Conservation (phyloP, 1,140 invertebrate genomes). For the Neoseiulus cucumeris region DNA sequence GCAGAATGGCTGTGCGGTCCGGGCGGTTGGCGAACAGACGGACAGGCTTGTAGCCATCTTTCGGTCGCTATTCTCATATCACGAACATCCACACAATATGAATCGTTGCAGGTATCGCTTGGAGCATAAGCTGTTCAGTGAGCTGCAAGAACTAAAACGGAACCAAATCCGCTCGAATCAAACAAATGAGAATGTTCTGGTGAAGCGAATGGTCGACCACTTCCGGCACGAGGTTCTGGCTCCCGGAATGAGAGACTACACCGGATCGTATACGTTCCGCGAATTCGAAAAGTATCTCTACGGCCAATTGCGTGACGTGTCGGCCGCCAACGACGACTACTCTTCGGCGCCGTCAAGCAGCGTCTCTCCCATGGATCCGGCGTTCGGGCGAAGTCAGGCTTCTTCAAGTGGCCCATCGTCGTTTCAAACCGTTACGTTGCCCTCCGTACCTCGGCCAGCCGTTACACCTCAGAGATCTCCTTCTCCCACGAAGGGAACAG, state of each 20-base stretch:
- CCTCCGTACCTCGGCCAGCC: neutral
- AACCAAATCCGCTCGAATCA: constrained; percentile 71
- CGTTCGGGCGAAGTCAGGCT: neutral
- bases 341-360: neutral
- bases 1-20: no score
- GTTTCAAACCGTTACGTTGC: neutral
- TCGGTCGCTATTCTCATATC: no score
- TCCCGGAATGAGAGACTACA: constrained; percentile 46
- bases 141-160: constrained; percentile 72
- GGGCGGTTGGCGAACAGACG: no score
- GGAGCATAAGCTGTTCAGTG: constrained; percentile 79
- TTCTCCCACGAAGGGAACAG: neutral
- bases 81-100: no score
- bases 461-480: neutral
- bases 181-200: constrained; percentile 65
- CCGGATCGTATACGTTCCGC: constrained; percentile 51
- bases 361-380: neutral
- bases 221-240: constrained; percentile 52
- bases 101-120: constrained; percentile 46
- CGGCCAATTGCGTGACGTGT: constrained; percentile 30
- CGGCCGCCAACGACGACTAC: neutral
- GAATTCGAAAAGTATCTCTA: constrained; percentile 80
- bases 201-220: constrained; percentile 57
- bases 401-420: neutral
- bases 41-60: no score